Percentiles rank a stretch among this genome's conserved stretches.
Evolutionary conservation across 2,113 vertebrate species (phyloP).

Genomic region (Sylvietta virens): DNA sequence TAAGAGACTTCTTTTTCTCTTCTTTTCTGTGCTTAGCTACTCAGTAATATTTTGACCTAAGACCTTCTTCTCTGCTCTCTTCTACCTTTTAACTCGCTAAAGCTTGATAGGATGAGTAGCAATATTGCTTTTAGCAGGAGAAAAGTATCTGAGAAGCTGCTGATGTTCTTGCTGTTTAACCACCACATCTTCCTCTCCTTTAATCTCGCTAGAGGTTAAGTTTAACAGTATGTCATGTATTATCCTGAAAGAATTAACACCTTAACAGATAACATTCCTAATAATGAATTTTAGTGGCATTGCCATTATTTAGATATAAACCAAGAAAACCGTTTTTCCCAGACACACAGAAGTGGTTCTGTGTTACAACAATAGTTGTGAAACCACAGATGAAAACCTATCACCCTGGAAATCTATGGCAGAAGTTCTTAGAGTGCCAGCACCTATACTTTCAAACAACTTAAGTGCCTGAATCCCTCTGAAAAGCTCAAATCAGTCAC

Average conservation of each 20-base stretch:
- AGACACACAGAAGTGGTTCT: neutral
- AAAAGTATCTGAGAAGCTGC: neutral
- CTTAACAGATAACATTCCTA: neutral
- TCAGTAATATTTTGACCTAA: neutral
- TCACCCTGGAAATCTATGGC: neutral
- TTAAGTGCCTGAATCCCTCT: neutral
- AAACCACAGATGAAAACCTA: neutral
- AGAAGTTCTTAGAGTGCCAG: neutral
- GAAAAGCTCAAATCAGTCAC: neutral
- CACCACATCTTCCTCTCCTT: neutral
- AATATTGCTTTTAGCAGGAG: neutral
- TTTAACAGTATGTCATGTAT: neutral
- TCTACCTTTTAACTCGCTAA: neutral
- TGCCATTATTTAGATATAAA: neutral
- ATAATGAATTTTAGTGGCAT: neutral
- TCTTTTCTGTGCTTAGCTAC: neutral
- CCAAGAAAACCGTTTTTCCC: neutral
- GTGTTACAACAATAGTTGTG: neutral
- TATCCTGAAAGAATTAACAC: neutral
- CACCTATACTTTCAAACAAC: neutral
- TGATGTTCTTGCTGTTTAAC: neutral
- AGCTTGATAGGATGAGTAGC: neutral
- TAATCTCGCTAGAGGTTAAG: neutral
- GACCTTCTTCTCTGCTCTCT: neutral
- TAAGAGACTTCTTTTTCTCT: neutral